Conservation (phyloP, 1,140 invertebrate species). For the Lordiphosa collinella region DNA sequence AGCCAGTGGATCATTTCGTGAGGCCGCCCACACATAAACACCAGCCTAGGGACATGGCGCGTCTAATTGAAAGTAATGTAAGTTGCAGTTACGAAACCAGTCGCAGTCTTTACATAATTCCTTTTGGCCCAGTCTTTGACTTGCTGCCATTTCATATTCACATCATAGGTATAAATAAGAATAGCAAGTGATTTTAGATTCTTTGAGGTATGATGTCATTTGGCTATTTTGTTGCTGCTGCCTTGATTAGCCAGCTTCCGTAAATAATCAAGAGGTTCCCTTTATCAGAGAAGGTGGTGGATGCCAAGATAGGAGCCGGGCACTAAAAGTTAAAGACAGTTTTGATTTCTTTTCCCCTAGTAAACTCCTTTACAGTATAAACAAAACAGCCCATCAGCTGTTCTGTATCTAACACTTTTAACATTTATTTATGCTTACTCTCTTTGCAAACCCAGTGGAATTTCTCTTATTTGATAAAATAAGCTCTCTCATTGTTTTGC, state of each 20-base stretch:
- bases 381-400: slow-evolving; percentile 19
- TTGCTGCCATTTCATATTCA: slow-evolving; percentile 30
- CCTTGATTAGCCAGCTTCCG: background rate
- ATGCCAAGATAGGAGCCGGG: no score
- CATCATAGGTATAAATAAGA: slow-evolving; percentile 21
- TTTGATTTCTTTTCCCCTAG: no score
- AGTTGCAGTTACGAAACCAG: slow-evolving; percentile 42
- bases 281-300: no score
- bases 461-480: slow-evolving; percentile 31
- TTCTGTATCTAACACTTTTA: slow-evolving; percentile 9
- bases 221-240: slow-evolving; percentile 1
- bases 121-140: background rate
- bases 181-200: slow-evolving; percentile 1
- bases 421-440: background rate
- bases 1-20: background rate
- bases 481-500: background rate
- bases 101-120: slow-evolving; percentile 56
- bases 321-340: no score
- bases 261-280: background rate
- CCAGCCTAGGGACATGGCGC: slow-evolving; percentile 52
- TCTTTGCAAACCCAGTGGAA: slow-evolving; percentile 7
- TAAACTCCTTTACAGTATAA: no score
- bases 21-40: slow-evolving; percentile 1
- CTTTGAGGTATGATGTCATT: slow-evolving; percentile 10
- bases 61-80: slow-evolving; percentile 65